These are phyloP conservation scores for Orientallactaga sibirica DNA, from an alignment of 2,797 vertebrate genomes.

Conservation along the genomic window DNA sequence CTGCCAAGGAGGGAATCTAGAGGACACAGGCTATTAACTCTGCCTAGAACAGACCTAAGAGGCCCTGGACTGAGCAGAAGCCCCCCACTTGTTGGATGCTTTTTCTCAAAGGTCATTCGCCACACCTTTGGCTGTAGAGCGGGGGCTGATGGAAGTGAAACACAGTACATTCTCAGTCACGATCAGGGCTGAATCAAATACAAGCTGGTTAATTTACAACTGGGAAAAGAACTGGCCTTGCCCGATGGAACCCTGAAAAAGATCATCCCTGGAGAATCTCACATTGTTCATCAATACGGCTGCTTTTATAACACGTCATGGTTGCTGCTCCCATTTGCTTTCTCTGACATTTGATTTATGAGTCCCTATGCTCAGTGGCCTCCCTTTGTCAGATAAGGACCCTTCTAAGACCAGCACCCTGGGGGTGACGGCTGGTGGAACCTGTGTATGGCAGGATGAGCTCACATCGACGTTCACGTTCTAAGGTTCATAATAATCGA, in stretches of 20 bases:
- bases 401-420: background rate
- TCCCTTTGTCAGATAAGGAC: background rate
- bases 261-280: background rate
- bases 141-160: background rate
- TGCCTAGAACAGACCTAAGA: background rate
- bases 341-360: background rate
- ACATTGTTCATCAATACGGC: background rate
- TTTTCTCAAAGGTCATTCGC: background rate
- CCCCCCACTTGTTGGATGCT: too few relatives aligned
- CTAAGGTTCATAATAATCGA: background rate
- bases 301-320: background rate
- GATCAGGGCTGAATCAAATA: accelerated
- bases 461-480: background rate
- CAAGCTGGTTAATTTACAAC: accelerated
- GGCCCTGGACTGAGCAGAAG: background rate
- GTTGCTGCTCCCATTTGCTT: too few relatives aligned
- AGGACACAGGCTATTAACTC: too few relatives aligned
- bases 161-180: accelerated
- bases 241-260: background rate
- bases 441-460: background rate
- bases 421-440: background rate
- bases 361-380: background rate
- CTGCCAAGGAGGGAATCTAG: accelerated
- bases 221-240: too few relatives aligned
- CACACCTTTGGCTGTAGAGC: background rate